These are phyloP conservation scores for Lobophora halterata DNA, from an alignment of 2,888 invertebrate genomes.

Conservation along the genomic window DNA sequence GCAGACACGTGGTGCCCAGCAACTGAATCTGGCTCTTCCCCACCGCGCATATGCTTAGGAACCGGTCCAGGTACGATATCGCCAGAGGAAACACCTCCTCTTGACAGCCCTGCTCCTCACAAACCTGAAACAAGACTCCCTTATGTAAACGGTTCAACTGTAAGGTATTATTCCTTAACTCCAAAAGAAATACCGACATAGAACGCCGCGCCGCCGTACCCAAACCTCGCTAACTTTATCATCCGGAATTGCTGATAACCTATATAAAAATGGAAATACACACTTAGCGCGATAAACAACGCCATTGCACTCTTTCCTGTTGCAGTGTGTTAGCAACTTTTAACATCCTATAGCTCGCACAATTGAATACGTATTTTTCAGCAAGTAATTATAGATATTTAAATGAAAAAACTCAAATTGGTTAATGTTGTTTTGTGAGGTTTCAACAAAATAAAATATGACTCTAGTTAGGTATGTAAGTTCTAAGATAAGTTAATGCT, in stretches of 20 bases:
- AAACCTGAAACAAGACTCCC: conserved; percentile 85
- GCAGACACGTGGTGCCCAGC: conserved; percentile 94
- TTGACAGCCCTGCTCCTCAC: conserved; percentile 95
- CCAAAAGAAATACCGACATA: conserved; percentile 36
- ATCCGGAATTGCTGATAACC: conserved; percentile 76
- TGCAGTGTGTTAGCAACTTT: conserved; percentile 31
- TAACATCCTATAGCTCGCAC: conserved; percentile 2
- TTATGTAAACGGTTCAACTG: conserved; percentile 22
- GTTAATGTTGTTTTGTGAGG: too few species aligned
- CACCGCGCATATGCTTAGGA: conserved; percentile 91
- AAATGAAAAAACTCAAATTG: too few species aligned
- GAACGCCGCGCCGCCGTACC: conserved; percentile 55
- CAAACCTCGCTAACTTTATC: conserved; percentile 56
- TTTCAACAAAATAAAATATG: too few species aligned
- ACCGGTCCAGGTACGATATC: conserved; percentile 96
- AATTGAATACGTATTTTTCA: too few species aligned
- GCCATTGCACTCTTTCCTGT: conserved; percentile 55
- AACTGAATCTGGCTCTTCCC: conserved; percentile 94
- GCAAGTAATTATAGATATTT: too few species aligned
- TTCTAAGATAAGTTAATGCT: too few species aligned
- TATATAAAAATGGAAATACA: conserved; percentile 70
- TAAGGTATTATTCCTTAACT: too few species aligned
- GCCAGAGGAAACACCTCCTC: conserved; percentile 96
- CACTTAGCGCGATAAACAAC: conserved; percentile 66
- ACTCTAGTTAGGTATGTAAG: too few species aligned